These are phyloP conservation scores for Heteractis magnifica DNA, from an alignment of 92 coral and sea anemone species.

Conservation along the genomic window DNA sequence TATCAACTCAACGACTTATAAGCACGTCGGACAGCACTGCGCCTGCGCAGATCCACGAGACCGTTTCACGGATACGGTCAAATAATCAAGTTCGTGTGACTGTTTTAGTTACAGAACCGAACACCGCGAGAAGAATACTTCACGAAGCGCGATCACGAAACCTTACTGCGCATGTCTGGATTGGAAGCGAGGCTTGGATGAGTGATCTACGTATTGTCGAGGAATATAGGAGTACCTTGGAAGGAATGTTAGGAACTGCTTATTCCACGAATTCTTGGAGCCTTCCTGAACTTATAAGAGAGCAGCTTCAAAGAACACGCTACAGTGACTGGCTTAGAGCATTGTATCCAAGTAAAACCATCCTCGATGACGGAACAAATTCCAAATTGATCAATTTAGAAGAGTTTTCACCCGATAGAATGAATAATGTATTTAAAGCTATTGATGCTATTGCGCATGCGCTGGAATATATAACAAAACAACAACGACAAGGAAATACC, in stretches of 20 bases:
- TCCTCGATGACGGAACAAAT: conserved; percentile 1
- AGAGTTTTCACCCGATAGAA: not conserved
- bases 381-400: not conserved
- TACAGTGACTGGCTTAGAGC: conserved; percentile 27
- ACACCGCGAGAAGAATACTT: conserved; percentile 45
- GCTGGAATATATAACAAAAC: not conserved
- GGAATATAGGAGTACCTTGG: conserved; percentile 47
- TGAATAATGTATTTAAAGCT: not conserved
- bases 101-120: conserved; percentile 53
- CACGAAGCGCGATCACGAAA: conserved; percentile 65
- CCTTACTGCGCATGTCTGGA: conserved; percentile 71
- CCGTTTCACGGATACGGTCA: conserved; percentile 26
- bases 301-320: not conserved
- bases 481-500: not conserved
- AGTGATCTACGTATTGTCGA: conserved; percentile 9
- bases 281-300: conserved; percentile 14
- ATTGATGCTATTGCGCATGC: not conserved
- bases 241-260: conserved; percentile 66
- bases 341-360: conserved; percentile 6
- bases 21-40: not conserved
- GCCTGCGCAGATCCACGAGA: conserved; percentile 22
- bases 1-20: conserved; percentile 42
- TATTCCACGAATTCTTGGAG: conserved; percentile 19
- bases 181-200: conserved; percentile 59
- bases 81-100: conserved; percentile 46